Conservation (phyloP, 1,140 invertebrate species). For the Anastrepha ludens region DNA sequence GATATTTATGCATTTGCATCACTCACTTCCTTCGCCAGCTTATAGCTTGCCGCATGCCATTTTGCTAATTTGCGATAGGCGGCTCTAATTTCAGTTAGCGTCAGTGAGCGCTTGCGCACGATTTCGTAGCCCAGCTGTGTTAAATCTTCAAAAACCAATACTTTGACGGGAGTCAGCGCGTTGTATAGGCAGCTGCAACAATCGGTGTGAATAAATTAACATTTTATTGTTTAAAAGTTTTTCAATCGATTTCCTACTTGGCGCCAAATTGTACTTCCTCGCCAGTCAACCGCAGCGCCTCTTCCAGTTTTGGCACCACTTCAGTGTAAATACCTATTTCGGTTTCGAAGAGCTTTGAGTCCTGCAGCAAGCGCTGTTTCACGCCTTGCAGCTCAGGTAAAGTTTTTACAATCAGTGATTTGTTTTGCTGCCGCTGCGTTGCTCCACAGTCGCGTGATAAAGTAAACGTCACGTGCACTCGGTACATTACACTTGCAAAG, state of each 20-base stretch:
- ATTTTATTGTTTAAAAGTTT: too few relatives aligned
- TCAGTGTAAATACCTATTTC: slow-evolving; percentile 56
- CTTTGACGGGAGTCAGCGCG: background rate
- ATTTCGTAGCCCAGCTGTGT: slow-evolving; percentile 7
- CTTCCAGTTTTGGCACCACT: slow-evolving; percentile 44
- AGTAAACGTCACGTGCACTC: slow-evolving; percentile 54
- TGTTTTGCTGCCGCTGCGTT: background rate
- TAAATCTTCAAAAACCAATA: slow-evolving; percentile 55
- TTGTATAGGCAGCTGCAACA: slow-evolving; percentile 25
- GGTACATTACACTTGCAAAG: slow-evolving; percentile 61
- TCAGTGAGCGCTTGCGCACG: background rate
- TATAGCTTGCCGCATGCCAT: slow-evolving; percentile 55
- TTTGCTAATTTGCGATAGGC: slow-evolving; percentile 50
- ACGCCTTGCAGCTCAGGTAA: slow-evolving; percentile 41
- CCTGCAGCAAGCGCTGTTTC: slow-evolving; percentile 39
- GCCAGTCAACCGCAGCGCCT: background rate
- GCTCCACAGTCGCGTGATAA: background rate
- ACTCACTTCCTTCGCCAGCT: slow-evolving; percentile 35
- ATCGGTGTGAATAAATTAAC: too few relatives aligned
- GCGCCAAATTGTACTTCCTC: slow-evolving; percentile 33
- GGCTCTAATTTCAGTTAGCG: background rate
- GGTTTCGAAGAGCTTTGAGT: slow-evolving; percentile 53
- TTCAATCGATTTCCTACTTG: background rate
- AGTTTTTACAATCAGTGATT: slow-evolving; percentile 52
- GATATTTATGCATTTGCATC: background rate